Evolutionary conservation across 64 coral and sea anemone genomes (phyloP), one percentile per base, ranked within the genome.

Genomic region (Pachyseris speciosa): DNA sequence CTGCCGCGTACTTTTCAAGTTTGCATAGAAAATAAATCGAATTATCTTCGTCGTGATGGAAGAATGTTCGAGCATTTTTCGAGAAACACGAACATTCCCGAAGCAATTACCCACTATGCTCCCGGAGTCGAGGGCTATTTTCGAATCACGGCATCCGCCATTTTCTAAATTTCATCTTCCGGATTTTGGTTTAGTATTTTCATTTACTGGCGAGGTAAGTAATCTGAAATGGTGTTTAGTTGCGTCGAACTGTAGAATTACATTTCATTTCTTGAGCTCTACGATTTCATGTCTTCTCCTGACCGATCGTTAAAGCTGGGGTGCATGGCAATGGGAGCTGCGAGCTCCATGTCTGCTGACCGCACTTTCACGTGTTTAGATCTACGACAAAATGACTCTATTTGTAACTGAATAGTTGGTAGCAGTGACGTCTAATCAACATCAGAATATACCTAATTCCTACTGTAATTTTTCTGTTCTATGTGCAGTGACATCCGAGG

Each of bases 71-170:
- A 39, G 25, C 9, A 33, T 2, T 5, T 0, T 22, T 81, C 77
- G 77, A 30, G 1, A 61, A 22, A 39, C 8, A 6, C 75, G 53
- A 81, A 39, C 1, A 58, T 37, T 0, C 8, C 53, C 77, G 77
- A 63, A 8, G 38, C 12, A 4, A 37, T 13, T 81, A 61, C 77
- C 77, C 77, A 81, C 8, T 40, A 39, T 81, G 77, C 36, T 39
- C 22, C 20, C 13, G 16, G 70, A 19, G 12, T 40, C 22, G n/a
- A 7, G 40, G n/a, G 28, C 16, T 55, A 63, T 63, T 81, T 74
- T 45, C 70, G 73, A 84, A 92, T 92, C 89, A 92, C 89, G 89
- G 79, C 79, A 92, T 92, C 89, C 79, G 89, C 89, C 89, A 92
- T 92, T 92, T 92, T 91, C 41, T 72, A 16, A 50, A 59, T 51